These are phyloP conservation scores for Vipera latastei DNA, from an alignment of 2,797 vertebrate species.

Conservation along the genomic window DNA sequence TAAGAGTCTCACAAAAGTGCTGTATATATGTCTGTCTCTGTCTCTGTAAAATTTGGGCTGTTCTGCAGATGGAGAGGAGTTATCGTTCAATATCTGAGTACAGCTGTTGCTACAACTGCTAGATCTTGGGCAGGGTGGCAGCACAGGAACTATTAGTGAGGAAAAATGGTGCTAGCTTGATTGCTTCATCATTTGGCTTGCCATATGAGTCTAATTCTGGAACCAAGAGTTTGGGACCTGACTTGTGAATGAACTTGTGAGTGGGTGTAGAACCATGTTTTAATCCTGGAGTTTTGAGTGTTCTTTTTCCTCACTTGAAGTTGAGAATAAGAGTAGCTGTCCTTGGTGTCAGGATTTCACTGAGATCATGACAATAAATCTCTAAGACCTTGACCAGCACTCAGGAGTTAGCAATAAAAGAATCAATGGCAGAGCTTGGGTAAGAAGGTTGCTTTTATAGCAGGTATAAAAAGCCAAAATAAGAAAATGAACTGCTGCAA, in stretches of 20 bases:
- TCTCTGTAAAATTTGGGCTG: background rate
- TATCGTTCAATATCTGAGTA: background rate
- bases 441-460: background rate
- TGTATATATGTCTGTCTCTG: background rate
- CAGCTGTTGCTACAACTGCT: background rate
- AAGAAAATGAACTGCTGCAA: background rate
- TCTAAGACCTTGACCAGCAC: background rate
- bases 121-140: background rate
- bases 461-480: background rate
- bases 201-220: background rate
- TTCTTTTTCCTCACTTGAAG: background rate
- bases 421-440: background rate
- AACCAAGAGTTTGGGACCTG: background rate
- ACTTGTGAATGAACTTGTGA: background rate
- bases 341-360: background rate
- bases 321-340: background rate
- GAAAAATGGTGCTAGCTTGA: background rate
- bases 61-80: background rate
- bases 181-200: background rate
- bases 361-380: background rate
- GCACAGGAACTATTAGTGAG: background rate
- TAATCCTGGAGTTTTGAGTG: background rate
- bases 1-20: background rate
- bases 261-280: background rate
- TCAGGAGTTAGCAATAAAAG: background rate